phyloP scores from a whole-genome alignment of 35 echinoderm and acorn worm species.

The Nesometra sesokonis region DNA sequence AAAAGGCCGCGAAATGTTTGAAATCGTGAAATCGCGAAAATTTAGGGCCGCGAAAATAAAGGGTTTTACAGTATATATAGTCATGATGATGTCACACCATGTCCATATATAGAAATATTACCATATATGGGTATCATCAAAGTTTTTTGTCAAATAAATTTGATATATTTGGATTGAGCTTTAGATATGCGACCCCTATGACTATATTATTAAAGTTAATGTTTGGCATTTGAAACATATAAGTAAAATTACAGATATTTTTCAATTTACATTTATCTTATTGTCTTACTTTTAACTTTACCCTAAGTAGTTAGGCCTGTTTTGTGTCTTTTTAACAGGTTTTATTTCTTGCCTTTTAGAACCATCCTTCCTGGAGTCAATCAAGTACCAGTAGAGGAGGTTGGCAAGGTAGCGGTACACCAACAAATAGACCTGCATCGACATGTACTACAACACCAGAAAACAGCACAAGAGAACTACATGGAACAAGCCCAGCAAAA shows the following conservation, averaged over 20 bases:
- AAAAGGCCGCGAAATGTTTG: too few relatives aligned
- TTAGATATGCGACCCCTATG: too few relatives aligned
- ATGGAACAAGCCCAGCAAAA: constrained; percentile 44
- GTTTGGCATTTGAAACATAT: too few relatives aligned
- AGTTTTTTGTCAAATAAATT: not conserved
- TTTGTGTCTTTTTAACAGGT: not conserved
- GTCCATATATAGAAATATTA: not conserved
- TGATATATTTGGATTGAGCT: too few relatives aligned
- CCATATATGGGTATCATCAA: too few relatives aligned
- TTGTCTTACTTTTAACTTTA: too few relatives aligned
- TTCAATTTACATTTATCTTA: too few relatives aligned
- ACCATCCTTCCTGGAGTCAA: not conserved
- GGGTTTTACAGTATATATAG: too few relatives aligned
- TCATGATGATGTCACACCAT: not conserved
- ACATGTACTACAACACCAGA: constrained; percentile 14
- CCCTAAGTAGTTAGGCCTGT: too few relatives aligned
- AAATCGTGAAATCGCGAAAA: too few relatives aligned
- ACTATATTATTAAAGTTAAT: too few relatives aligned
- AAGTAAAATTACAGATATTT: not conserved
- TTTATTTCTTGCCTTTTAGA: not conserved
- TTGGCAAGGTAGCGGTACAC: not conserved
- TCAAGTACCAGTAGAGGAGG: constrained; percentile 12
- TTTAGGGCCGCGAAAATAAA: too few relatives aligned
- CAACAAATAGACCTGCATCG: constrained; percentile 3
- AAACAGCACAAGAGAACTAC: constrained; percentile 23